phyloP scores from a whole-genome alignment of 2,797 vertebrate genomes.

The Botia almorhae region DNA sequence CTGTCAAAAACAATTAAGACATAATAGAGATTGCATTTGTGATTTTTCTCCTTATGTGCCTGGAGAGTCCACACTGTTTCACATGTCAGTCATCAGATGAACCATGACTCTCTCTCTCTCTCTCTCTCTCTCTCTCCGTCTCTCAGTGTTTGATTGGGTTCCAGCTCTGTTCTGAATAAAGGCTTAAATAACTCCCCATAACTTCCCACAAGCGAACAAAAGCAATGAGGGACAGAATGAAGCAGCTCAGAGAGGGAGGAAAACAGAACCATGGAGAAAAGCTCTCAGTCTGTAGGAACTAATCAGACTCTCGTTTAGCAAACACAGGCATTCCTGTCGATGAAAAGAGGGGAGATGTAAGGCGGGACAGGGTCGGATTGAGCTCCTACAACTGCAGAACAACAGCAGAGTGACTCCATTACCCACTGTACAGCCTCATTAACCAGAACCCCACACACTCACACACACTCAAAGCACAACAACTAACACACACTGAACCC shows the following conservation, averaged over 20 bases:
- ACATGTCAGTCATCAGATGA: conserved; percentile 36
- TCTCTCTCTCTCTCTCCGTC: conserved; percentile 42
- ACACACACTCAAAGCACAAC: not conserved
- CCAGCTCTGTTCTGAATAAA: conserved; percentile 56
- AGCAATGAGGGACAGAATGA: conserved; percentile 54
- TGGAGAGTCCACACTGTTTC: conserved; percentile 25
- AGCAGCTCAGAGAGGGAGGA: conserved; percentile 54
- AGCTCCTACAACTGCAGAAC: conserved; percentile 66
- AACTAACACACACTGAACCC: not conserved
- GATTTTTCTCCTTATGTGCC: conserved; percentile 24
- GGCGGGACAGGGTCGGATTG: conserved; percentile 70
- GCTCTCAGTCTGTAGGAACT: conserved; percentile 74
- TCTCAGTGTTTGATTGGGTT: conserved; percentile 56
- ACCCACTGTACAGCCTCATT: conserved; percentile 63
- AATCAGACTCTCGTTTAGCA: conserved; percentile 74
- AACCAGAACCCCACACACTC: conserved; percentile 19
- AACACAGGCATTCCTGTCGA: conserved; percentile 61
- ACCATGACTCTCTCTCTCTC: conserved; percentile 19
- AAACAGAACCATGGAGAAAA: conserved; percentile 60
- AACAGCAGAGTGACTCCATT: conserved; percentile 75
- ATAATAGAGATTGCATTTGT: not conserved
- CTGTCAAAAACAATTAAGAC: not conserved
- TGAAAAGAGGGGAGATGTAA: conserved; percentile 73
- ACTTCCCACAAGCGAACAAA: conserved; percentile 62
- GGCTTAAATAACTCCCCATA: conserved; percentile 43